phyloP scores from a whole-genome alignment of 2,113 vertebrate species.

The Gobiocypris rarus region DNA sequence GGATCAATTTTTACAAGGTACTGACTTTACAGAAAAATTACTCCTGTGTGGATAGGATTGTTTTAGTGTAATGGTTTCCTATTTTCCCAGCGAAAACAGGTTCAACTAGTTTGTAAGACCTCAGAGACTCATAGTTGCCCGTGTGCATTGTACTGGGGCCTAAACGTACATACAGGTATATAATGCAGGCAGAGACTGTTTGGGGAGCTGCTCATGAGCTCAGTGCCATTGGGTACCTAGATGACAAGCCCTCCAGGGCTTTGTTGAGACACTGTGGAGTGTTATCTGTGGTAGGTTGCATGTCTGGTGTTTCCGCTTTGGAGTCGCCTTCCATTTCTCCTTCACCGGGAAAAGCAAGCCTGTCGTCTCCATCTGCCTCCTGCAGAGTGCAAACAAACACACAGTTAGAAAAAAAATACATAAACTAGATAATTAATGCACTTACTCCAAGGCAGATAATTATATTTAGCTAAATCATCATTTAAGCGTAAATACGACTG shows the following conservation, averaged over 20 bases:
- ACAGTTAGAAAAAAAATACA: not conserved
- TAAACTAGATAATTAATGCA: not conserved
- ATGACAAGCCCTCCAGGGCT: constrained; percentile 91
- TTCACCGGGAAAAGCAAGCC: constrained; percentile 72
- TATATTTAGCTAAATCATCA: not conserved
- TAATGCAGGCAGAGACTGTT: not conserved
- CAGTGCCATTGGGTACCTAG: constrained; percentile 80
- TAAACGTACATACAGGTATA: not conserved
- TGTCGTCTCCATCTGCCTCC: constrained; percentile 88
- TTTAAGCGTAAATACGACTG: not conserved
- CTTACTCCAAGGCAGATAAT: not conserved
- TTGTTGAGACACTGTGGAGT: constrained; percentile 94
- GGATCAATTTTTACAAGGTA: not conserved
- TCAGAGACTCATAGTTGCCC: not conserved
- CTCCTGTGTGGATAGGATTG: not conserved
- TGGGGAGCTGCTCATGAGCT: not conserved
- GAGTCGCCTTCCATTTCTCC: constrained; percentile 79
- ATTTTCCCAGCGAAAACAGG: constrained; percentile 12
- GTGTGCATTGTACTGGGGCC: not conserved
- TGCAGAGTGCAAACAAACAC: constrained; percentile 63
- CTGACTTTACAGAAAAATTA: not conserved
- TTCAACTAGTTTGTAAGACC: constrained; percentile 3
- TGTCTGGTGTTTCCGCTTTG: constrained; percentile 79
- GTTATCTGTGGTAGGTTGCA: constrained; percentile 82
- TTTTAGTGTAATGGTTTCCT: not conserved